Percentiles rank a stretch among this genome's conserved stretches.
Conservation (phyloP, 2,888 invertebrate genomes). For the Hetaerina titia region DNA sequence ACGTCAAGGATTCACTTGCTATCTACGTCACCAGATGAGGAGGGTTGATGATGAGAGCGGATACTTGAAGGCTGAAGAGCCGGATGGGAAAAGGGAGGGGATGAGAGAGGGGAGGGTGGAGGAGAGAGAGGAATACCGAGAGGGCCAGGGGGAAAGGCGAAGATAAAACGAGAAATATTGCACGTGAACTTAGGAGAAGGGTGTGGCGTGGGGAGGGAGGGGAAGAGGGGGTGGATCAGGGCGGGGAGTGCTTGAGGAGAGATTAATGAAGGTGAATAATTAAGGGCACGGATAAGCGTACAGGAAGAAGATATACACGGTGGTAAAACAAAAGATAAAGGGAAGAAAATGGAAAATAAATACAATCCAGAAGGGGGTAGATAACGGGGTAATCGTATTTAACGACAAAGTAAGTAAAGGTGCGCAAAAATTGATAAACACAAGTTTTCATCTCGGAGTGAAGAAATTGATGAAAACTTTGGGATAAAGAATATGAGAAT, state of each 20-base stretch:
- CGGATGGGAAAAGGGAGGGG: too few relatives aligned
- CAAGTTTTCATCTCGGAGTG: too few relatives aligned
- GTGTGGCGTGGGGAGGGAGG: background rate
- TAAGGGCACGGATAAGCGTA: background rate
- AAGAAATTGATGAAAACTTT: too few relatives aligned
- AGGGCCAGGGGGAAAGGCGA: background rate
- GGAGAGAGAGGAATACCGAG: background rate
- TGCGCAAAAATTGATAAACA: too few relatives aligned
- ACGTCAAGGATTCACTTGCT: conserved; percentile 17
- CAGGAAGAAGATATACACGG: background rate
- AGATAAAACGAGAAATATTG: background rate
- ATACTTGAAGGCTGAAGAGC: background rate
- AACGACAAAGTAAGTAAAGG: too few relatives aligned
- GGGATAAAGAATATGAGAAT: too few relatives aligned
- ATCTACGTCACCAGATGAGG: background rate
- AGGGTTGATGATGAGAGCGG: background rate
- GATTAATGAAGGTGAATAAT: conserved; percentile 28
- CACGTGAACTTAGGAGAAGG: background rate
- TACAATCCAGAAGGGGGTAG: background rate
- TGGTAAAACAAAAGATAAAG: background rate
- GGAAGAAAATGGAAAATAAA: background rate
- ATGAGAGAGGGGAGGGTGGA: background rate
- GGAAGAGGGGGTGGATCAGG: background rate
- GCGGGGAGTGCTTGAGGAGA: background rate
- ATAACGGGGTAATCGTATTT: too few relatives aligned